These are phyloP conservation scores for Calameuta filiformis DNA, from an alignment of 2,888 invertebrate species.

Conservation along the genomic window DNA sequence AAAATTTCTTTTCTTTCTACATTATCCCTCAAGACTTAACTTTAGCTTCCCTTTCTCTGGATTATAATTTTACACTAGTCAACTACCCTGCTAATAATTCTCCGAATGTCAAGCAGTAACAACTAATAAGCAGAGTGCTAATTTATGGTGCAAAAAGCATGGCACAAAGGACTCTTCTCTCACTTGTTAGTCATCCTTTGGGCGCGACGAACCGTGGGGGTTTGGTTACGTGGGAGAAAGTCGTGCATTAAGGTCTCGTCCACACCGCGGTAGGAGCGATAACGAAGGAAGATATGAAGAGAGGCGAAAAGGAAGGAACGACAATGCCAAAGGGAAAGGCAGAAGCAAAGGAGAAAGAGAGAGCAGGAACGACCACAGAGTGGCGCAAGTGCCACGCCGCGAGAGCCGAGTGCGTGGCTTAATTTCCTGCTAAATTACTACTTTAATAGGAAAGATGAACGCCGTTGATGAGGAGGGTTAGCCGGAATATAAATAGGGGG, in stretches of 20 bases:
- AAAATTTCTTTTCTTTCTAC: no score
- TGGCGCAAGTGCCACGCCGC: constrained; percentile 49
- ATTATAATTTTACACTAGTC: not conserved
- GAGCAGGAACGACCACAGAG: constrained; percentile 39
- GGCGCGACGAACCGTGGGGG: constrained; percentile 10
- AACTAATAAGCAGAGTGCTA: constrained; percentile 42
- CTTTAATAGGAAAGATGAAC: constrained; percentile 67
- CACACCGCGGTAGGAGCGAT: constrained; percentile 13
- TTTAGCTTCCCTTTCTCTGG: not conserved
- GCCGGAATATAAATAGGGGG: constrained; percentile 65
- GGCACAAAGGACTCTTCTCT: constrained; percentile 34
- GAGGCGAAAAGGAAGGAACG: not conserved
- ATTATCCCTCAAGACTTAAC: no score
- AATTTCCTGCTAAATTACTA: constrained; percentile 67
- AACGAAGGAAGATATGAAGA: not conserved
- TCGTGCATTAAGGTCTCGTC: constrained; percentile 13
- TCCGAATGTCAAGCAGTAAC: constrained; percentile 31
- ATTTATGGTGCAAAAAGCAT: constrained; percentile 39
- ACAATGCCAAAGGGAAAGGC: constrained; percentile 16
- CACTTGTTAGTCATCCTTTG: constrained; percentile 15
- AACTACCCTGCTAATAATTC: constrained; percentile 12
- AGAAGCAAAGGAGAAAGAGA: constrained; percentile 13
- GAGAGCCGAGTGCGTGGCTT: constrained; percentile 62
- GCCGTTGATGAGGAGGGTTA: constrained; percentile 66
- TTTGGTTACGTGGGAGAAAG: constrained; percentile 5